phyloP scores from a whole-genome alignment of 1,140 invertebrate species.

The Drosophila lini region DNA sequence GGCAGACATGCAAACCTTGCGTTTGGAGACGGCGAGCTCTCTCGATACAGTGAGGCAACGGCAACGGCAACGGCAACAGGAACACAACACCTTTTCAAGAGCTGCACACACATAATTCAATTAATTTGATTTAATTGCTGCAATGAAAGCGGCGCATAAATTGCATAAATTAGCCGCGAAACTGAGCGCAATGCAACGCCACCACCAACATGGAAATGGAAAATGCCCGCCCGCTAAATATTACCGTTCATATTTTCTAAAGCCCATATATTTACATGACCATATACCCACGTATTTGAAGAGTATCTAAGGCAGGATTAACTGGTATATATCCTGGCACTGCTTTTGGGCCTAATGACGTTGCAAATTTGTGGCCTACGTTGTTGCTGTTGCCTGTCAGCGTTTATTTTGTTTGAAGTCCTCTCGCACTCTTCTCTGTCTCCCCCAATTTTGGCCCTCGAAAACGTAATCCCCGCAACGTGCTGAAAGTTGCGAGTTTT shows the following conservation, averaged over 20 bases:
- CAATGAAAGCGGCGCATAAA: conserved; percentile 61
- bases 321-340: not conserved
- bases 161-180: conserved; percentile 58
- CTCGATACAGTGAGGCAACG: conserved; percentile 16
- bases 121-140: conserved; percentile 69
- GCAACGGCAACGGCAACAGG: conserved; percentile 8
- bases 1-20: conserved; percentile 55
- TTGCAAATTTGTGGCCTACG: conserved; percentile 64
- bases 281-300: not conserved
- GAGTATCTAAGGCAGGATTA: not conserved
- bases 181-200: conserved; percentile 32
- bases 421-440: too few species aligned
- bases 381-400: conserved; percentile 39
- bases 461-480: conserved; percentile 25
- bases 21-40: conserved; percentile 14
- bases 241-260: not conserved
- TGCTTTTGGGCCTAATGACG: conserved; percentile 55
- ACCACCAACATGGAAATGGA: conserved; percentile 1
- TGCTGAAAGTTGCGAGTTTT: conserved; percentile 56
- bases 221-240: not conserved
- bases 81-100: conserved; percentile 50
- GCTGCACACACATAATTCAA: conserved; percentile 63
- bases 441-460: not conserved
- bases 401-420: conserved; percentile 48
- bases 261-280: not conserved